These are phyloP conservation scores for Nasonia longicornis DNA, from an alignment of 1,140 invertebrate species.

Conservation along the genomic window DNA sequence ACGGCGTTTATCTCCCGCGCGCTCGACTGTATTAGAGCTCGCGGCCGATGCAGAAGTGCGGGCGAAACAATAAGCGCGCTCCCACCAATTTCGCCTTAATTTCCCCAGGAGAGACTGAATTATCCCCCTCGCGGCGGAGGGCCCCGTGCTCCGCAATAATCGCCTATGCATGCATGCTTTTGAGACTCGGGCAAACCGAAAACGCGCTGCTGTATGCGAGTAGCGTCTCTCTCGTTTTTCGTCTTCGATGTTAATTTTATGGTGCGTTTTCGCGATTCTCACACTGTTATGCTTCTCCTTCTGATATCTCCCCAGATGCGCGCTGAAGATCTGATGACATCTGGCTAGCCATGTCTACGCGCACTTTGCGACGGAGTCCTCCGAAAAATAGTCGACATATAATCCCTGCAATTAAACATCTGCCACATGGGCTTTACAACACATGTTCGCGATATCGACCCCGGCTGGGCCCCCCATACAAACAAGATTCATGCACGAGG, in stretches of 20 bases:
- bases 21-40: not conserved
- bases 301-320: not conserved
- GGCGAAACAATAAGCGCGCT: conserved; percentile 34
- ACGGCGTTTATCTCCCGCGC: conserved; percentile 35
- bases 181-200: conserved; percentile 6
- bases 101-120: conserved; percentile 29
- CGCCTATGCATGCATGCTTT: conserved; percentile 28
- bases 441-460: conserved; percentile 1
- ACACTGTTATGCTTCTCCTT: not conserved
- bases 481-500: too few relatives aligned
- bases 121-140: not conserved
- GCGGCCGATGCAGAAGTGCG: conserved; percentile 28
- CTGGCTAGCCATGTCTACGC: not conserved
- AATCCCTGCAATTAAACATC: conserved; percentile 39
- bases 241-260: not conserved
- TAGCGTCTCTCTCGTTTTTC: conserved; percentile 7
- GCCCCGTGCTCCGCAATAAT: conserved; percentile 23
- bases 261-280: not conserved
- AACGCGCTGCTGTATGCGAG: not conserved
- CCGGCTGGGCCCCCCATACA: too few relatives aligned
- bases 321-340: not conserved
- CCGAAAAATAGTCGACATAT: not conserved
- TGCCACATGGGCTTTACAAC: conserved; percentile 1
- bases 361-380: too few relatives aligned
- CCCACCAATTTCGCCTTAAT: conserved; percentile 44